Base-by-base conservation (phyloP, 2,888 invertebrate genomes). In the Apodemia hepburni region DNA sequence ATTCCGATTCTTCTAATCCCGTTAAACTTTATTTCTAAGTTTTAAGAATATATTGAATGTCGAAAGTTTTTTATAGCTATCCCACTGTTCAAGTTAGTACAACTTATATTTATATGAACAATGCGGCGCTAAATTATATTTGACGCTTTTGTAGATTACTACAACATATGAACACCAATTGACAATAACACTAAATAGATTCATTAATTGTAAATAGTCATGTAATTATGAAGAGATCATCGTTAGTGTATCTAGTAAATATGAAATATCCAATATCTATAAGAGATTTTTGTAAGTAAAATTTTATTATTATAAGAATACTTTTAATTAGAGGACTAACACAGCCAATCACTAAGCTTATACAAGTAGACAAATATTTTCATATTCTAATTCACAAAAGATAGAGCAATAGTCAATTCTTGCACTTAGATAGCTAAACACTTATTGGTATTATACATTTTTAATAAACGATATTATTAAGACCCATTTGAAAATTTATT, bases 331-430 rank as follows among this genome's bases (percentile, higher is more conserved):
- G 61, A 60, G 61, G 29, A 59, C 62, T 59, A 65, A 66, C 70
- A 71, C 72, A 71, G 70, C 68, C 68, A 61, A 67, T 65, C 58
- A 64, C 66, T 61, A 69, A 70, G 54, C 54, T 54, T 54, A 54
- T 54, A 54, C 18, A 51, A 51, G 27, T 27, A 27, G 27, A 54
- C 27, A 54, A 22, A 54, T 18, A 51, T 51, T 51, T 51, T 22
- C 22, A 38, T 7, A 45, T 6, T 45, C 12, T 45, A n/a, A 45
- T 45, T 6, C 45, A 45, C 11, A 45, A n/a, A 7, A 45, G 9
- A 45, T n/a, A 45, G 45, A 45, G 45, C 45, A n/a, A 12, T 45
- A 45, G 45, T n/a, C n/a, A 5, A n/a, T 45, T 45, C 45, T 45
- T n/a, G 38, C 45, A 45, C 7, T 33, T 8, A 33, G n/a, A 3